phyloP scores from a whole-genome alignment of 2,797 vertebrate genomes.

The Margarornis squamiger region DNA sequence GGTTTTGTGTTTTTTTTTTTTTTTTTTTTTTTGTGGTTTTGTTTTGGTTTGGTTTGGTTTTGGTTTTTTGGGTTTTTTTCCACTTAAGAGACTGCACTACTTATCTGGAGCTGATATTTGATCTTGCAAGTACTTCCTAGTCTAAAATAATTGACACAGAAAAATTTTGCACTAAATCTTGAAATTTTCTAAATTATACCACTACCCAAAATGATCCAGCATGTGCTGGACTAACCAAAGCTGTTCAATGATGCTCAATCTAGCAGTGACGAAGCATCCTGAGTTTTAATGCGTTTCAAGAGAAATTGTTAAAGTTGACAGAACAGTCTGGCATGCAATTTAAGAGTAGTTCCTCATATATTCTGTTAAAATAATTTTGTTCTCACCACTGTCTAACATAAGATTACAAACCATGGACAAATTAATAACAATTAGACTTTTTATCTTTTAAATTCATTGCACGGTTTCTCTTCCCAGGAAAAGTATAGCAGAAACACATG shows the following conservation, averaged over 20 bases:
- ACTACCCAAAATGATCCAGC: background rate
- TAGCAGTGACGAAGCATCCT: background rate
- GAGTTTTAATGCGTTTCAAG: background rate
- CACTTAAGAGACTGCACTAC: background rate
- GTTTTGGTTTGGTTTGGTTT: no score
- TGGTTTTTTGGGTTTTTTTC: no score
- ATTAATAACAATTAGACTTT: background rate
- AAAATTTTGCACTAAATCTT: background rate
- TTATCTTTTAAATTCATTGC: background rate
- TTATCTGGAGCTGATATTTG: background rate
- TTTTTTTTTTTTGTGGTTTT: no score
- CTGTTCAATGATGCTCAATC: background rate
- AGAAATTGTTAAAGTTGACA: background rate
- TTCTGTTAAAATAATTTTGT: background rate
- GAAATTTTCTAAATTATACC: background rate
- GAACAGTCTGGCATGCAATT: background rate
- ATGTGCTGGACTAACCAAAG: background rate
- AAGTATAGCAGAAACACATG: background rate
- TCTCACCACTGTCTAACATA: background rate
- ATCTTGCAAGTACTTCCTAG: background rate
- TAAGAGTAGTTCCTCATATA: background rate
- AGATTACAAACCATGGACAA: background rate
- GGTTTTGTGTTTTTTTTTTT: no score
- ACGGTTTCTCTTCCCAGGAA: background rate
- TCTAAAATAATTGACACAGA: background rate